Base-by-base conservation (phyloP, 2,888 invertebrate genomes). In the Lepeophtheirus nordmannii region DNA sequence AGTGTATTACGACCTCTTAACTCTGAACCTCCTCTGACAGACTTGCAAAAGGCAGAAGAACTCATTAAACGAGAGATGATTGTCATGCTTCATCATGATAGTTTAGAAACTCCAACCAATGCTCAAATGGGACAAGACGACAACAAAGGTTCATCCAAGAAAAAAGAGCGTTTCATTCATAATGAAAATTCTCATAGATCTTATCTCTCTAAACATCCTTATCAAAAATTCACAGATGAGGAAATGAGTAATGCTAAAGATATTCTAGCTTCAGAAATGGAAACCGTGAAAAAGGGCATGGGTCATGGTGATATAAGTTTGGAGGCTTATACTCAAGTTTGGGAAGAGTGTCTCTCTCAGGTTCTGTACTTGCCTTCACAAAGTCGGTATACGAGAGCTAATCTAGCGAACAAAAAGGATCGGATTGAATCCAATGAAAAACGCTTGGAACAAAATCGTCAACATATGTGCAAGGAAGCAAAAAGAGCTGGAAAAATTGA, bases 401-500 rank as follows among this genome's bases (percentile, higher is more conserved):
- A 89, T 75, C 79, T 96, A 70, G 94, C 93, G 3, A 89, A 89
- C 73, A 96, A 94, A 75, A 97, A 96, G 74, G 97, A 98, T 76
- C 82, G 93, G 58, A 80, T 97, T 65, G 94, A 97, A 75, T 91
- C 93, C 0, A 83, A 87, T 0, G 93, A 96, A 74, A 90, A 93
- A 73, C 80, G 88, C 69, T 77, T 97, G 41, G 96, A 97, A 76
- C 86, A 87, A 74, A 94, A 97, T 76, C 82, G 96, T 70, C 83
- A 83, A 68, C 94, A 94, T 76, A 98, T 99, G 97, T 88, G 91
- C 0, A 86, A 86, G 70, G 92, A 97, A 76, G 96, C 97, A 0
- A 97, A 96, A 76, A 83, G 86, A 67, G 96, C 97, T 63, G 90
- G 91, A 0, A 98, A 96, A 78, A 86, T 94, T 81, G 98, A 99